Evolutionary conservation across 2,888 invertebrate species (phyloP), one percentile per base, ranked within the genome.

Genomic region (Anodontia alba): DNA sequence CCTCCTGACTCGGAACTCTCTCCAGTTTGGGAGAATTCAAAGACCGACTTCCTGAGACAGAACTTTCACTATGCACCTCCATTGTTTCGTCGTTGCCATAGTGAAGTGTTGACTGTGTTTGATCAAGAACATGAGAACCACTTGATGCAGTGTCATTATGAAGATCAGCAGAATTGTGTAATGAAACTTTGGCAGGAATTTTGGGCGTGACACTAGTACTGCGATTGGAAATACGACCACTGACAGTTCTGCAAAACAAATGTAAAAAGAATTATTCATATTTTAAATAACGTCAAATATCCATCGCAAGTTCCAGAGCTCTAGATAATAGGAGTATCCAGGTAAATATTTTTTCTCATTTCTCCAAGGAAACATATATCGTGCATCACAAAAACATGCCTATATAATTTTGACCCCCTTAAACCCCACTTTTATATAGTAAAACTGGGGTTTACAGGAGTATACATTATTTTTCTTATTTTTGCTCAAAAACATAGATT

Each of bases 131-230:
- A 80, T 93, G 94, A 36, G 93, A 93, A 31, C 93, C 94, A 73
- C 93, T 93, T 31, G 94, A 94, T 31, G 92, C 90, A 15, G 91
- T 91, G 72, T 91, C 91, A 85, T 93, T 92, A 76, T 92, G 91
- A 29, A 92, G 88, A 81, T 93, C 92, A 23, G 92, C 88, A 36
- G 94, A 94, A 81, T 93, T 93, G 77, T 93, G 90, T 71, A 93
- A 90, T 66, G 92, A 90, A n/a, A 91, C 89, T 81, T 92, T 92
- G 83, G 90, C 80, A 49, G 90, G 86, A 73, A 91, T 92, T 84
- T 92, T 93, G 29, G 93, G 93, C n/a, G 93, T 93, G 23, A 92
- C 93, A 78, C 93, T 94, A n/a, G 92, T 90, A 78, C 94, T 94
- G 51, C 94, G 90, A 81, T 90, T 92, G 12, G 93, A 93, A 31